Base-by-base conservation (phyloP, 1,140 invertebrate genomes). In the Caenorhabditis brenneri region DNA sequence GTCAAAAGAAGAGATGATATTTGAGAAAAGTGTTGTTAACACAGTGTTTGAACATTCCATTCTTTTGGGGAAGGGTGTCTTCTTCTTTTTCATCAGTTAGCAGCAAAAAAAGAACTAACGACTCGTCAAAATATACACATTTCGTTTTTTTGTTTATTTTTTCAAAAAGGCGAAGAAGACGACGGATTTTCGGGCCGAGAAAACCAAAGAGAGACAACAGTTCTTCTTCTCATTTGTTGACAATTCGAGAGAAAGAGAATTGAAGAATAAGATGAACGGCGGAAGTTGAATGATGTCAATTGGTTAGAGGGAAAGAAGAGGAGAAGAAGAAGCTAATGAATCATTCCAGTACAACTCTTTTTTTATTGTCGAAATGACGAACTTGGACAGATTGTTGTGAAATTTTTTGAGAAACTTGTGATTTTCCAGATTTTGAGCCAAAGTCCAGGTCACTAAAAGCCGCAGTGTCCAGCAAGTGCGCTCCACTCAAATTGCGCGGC, bases 81-180 rank as follows among this genome's bases (percentile, higher is more conserved):
- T n/a, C 22, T 53, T 53, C 49, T n/a, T 7, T 46, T 46, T 46
- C 42, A 9, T 16, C 16, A 9, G 7, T 46, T 9, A 19, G 4
- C n/a, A 12, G n/a, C n/a, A n/a, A n/a, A n/a, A n/a, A n/a, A 16
- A 46, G 16, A 16, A 46, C 55, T 29, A 58, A 58, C 22, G 22
- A 58, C 55, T 58, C 55, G 55, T 27, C 5, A 65, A 51, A 51
- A 51, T n/a, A 27, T 65, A 39, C 4, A 65, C 33, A 65, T n/a
- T n/a, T n/a, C 15, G n/a, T 19, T 19, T 33, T 65, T 65, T 36
- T 65, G 60, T 39, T 65, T 36, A 65, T 65, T 65, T 65, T 65
- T 39, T 27, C 3, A 27, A 24, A n/a, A n/a, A 42, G 5, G 39
- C 5, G 12, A 42, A 42, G 48, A 51, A 51, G 19, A 51, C 19